These are phyloP conservation scores for Drepana arcuata DNA, from an alignment of 1,140 invertebrate species.

Conservation along the genomic window DNA sequence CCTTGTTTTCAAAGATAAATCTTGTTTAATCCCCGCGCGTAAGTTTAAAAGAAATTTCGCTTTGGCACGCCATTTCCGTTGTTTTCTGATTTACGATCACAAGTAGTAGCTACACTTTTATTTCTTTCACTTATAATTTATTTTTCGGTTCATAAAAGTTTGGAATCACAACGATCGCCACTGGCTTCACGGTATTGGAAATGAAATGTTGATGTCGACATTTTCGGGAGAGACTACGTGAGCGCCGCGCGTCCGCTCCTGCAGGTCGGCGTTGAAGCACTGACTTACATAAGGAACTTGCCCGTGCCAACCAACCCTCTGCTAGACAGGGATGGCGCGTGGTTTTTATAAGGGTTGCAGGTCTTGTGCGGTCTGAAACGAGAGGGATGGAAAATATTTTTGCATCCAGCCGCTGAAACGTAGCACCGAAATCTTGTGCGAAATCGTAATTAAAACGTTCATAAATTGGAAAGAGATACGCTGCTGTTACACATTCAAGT, in stretches of 20 bases:
- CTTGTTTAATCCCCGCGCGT: slow-evolving; percentile 23
- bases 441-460: slow-evolving; percentile 62
- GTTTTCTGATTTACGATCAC: slow-evolving; percentile 14
- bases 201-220: slow-evolving; percentile 23
- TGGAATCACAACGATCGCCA: slow-evolving; percentile 5
- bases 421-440: slow-evolving; percentile 49
- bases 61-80: slow-evolving; percentile 24
- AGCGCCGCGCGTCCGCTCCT: slow-evolving; percentile 21
- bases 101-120: no score
- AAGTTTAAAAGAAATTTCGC: slow-evolving; percentile 35
- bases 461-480: slow-evolving; percentile 39
- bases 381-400: slow-evolving; percentile 48
- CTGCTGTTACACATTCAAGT: slow-evolving; percentile 17
- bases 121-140: slow-evolving; percentile 13
- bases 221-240: slow-evolving; percentile 24
- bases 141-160: slow-evolving; percentile 21
- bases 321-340: slow-evolving; percentile 39
- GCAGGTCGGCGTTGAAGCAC: slow-evolving; percentile 27
- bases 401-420: slow-evolving; percentile 34
- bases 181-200: slow-evolving; percentile 1
- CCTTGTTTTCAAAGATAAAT: slow-evolving; percentile 26
- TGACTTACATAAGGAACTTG: slow-evolving; percentile 66
- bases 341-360: slow-evolving; percentile 33
- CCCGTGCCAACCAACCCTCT: slow-evolving; percentile 38
- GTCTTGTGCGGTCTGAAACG: slow-evolving; percentile 20